A percentile compares a stretch with the other conserved stretches of the same genome.
These are phyloP conservation scores for Myanophis thanlyinensis DNA, from an alignment of 2,113 vertebrate species.

Conservation along the genomic window DNA sequence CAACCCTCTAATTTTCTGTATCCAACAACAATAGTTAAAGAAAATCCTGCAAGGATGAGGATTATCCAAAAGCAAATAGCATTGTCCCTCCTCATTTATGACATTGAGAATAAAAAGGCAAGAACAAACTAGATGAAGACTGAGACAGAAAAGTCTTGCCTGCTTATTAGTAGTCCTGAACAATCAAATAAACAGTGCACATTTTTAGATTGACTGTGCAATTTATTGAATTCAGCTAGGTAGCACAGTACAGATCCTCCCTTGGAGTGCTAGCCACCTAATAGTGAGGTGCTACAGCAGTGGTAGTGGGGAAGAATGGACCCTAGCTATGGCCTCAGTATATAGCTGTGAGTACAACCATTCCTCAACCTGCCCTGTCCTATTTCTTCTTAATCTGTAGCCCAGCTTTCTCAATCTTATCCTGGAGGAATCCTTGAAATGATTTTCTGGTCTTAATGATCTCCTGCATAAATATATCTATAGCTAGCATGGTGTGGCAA, in stretches of 20 bases:
- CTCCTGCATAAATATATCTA: background rate
- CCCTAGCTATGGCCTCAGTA: background rate
- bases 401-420: background rate
- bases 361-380: background rate
- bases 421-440: background rate
- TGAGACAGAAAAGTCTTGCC: background rate
- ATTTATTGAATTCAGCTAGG: background rate
- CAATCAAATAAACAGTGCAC: background rate
- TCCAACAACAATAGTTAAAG: background rate
- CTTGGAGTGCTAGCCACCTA: background rate
- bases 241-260: background rate
- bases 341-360: background rate
- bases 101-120: background rate
- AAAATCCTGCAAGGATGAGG: background rate
- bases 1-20: background rate
- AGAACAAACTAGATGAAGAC: background rate
- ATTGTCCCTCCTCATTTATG: background rate
- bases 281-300: background rate
- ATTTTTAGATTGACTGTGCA: background rate
- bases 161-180: background rate
- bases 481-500: background rate
- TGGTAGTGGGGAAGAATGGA: background rate
- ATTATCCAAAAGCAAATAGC: background rate
- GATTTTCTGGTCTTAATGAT: background rate
- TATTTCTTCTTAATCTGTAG: background rate